These are phyloP conservation scores for Microctonus aethiopoides DNA, from an alignment of 2,888 invertebrate genomes.

Conservation along the genomic window DNA sequence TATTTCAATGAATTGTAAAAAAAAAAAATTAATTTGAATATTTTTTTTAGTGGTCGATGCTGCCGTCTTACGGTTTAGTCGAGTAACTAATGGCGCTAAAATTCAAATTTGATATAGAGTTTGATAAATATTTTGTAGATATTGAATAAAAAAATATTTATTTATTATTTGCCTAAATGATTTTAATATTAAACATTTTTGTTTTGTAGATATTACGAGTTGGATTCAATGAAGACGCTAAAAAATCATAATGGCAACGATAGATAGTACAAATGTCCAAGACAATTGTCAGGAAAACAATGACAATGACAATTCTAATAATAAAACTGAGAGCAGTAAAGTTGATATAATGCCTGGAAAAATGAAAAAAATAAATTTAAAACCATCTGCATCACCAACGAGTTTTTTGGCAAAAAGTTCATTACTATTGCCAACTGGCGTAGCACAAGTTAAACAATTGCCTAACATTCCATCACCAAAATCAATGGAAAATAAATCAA, in stretches of 20 bases:
- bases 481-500: constrained; percentile 6
- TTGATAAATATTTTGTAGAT: background rate
- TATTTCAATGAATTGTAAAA: too few relatives aligned
- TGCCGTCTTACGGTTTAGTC: background rate
- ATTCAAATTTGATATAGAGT: background rate
- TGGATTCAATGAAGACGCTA: constrained; percentile 30
- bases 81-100: background rate
- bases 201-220: background rate
- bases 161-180: too few relatives aligned
- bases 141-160: too few relatives aligned
- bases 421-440: constrained; percentile 53
- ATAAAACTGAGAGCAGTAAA: background rate
- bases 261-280: constrained; percentile 29
- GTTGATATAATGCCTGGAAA: constrained; percentile 48
- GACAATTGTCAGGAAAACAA: constrained; percentile 1
- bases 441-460: constrained; percentile 53
- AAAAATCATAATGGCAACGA: constrained; percentile 33
- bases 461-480: constrained; percentile 32
- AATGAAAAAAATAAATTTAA: constrained; percentile 54
- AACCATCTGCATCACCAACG: constrained; percentile 47
- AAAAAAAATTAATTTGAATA: too few relatives aligned
- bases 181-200: too few relatives aligned
- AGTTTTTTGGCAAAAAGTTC: constrained; percentile 53
- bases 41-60: too few relatives aligned
- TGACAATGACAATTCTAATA: background rate